Base-by-base conservation (phyloP, 2,113 vertebrate species). In the Aldabrachelys gigantea region DNA sequence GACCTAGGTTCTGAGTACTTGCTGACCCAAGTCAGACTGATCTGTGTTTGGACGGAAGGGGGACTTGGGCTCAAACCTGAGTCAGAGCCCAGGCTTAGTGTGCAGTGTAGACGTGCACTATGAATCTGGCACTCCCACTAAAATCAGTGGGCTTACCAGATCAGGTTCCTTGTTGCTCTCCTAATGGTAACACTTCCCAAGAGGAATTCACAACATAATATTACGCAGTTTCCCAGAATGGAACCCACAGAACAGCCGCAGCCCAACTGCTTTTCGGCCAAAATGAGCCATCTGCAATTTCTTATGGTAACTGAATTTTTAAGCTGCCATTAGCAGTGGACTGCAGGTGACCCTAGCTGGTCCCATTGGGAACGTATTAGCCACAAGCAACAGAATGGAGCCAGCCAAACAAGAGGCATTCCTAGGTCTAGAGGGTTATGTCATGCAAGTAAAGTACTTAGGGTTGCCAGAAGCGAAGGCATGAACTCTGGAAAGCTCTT, bases 291-390 rank as follows among this genome's bases (percentile, higher is more conserved):
- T 29, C 52, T 72, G 29, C 50, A n/a, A 54, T 85, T 81, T 56
- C n/a, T 53, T 29, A 38, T 29, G 80, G 35, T 10, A 38, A 53
- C 17, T 8, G 8, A 49, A 8, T 38, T 5, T 82, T 10, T 1
- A 38, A 6, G 17, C 21, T 69, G 75, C 24, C 13, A n/a, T 3
- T 76, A 82, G 47, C 21, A 62, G 76, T 14, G 21, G 14, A 27
- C 54, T 21, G 0, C 1, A 1, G n/a, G 12, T 25, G 8, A 87
- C 8, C 7, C 24, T 24, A 49, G 57, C 25, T 0, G 1, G 12
- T 54, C 3, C 59, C 22, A 59, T 3, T 35, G 8, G 10, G 56
- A 84, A 65, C 3, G 2, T 0, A n/a, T 7, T 0, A 89, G 10
- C 12, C 79, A 53, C n/a, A 3, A 86, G 44, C 24, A 91, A 35